Evolutionary conservation across 2,888 invertebrate species (phyloP).

Genomic region (Andrena camellia): DNA sequence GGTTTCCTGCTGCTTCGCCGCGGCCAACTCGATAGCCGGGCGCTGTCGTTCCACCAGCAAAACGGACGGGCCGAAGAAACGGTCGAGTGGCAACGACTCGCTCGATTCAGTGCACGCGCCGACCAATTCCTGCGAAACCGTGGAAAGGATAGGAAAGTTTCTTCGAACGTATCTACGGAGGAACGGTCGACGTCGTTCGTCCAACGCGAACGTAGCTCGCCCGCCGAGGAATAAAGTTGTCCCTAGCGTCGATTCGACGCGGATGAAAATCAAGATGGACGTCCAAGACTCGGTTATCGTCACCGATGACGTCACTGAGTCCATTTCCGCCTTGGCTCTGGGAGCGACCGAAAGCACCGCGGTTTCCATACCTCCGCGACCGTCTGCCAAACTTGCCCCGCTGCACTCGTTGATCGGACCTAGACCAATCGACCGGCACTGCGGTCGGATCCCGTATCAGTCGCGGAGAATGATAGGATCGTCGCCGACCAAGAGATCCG

Average conservation of each 20-base stretch:
- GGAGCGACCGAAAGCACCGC: neutral
- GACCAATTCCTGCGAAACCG: conserved; percentile 76
- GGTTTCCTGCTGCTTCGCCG: conserved; percentile 83
- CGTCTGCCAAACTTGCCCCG: conserved; percentile 13
- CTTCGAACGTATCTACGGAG: conserved; percentile 75
- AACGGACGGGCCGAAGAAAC: conserved; percentile 46
- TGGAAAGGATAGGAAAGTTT: conserved; percentile 80
- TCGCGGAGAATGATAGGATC: conserved; percentile 8
- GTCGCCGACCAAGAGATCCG: neutral
- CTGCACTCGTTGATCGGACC: neutral
- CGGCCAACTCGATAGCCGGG: conserved; percentile 70
- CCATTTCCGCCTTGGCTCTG: neutral
- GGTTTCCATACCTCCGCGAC: neutral
- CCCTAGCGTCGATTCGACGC: neutral
- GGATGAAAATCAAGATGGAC: neutral
- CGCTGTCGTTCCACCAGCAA: conserved; percentile 44
- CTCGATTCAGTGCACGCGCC: conserved; percentile 17
- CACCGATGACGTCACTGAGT: neutral
- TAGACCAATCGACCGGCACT: neutral
- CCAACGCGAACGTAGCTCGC: neutral
- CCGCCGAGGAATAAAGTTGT: neutral
- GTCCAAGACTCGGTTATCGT: neutral
- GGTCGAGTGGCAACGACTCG: conserved; percentile 1
- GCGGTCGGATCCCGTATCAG: neutral
- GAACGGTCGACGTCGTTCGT: neutral